Evolutionary conservation across 2,888 invertebrate species (phyloP).

Genomic region (Pheosia tremula): DNA sequence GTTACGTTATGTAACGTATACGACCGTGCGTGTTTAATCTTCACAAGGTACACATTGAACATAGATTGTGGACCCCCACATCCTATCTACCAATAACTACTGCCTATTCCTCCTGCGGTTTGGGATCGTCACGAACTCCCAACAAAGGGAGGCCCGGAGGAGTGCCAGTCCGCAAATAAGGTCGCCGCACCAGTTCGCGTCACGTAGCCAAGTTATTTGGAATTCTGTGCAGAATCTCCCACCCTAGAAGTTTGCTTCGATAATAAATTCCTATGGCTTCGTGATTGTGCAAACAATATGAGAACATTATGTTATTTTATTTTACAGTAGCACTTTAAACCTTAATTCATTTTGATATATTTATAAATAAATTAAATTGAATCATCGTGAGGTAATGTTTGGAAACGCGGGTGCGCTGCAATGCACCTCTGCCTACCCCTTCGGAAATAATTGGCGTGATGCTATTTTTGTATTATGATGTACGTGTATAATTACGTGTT

Average conservation of each 20-base stretch:
- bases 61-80: too few relatives aligned
- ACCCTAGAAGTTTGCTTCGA: conserved; percentile 65
- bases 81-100: neutral
- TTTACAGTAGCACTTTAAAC: neutral
- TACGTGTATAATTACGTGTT: too few relatives aligned
- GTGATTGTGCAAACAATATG: conserved; percentile 36
- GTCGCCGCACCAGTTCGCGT: conserved; percentile 20
- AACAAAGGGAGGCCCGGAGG: conserved; percentile 25
- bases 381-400: too few relatives aligned
- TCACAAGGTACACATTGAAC: too few relatives aligned
- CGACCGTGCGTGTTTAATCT: too few relatives aligned
- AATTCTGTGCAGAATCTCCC: conserved; percentile 62
- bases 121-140: conserved; percentile 20
- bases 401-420: too few relatives aligned
- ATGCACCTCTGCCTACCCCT: too few relatives aligned
- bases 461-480: too few relatives aligned
- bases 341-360: too few relatives aligned
- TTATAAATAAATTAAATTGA: too few relatives aligned
- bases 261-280: conserved; percentile 50
- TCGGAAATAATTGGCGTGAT: too few relatives aligned
- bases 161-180: conserved; percentile 8
- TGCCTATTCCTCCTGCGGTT: neutral
- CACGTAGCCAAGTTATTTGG: conserved; percentile 69
- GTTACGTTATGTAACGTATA: too few relatives aligned
- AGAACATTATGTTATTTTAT: conserved; percentile 9